Base-by-base conservation (phyloP, 2,888 invertebrate genomes). In the Drosophila multiciliata region DNA sequence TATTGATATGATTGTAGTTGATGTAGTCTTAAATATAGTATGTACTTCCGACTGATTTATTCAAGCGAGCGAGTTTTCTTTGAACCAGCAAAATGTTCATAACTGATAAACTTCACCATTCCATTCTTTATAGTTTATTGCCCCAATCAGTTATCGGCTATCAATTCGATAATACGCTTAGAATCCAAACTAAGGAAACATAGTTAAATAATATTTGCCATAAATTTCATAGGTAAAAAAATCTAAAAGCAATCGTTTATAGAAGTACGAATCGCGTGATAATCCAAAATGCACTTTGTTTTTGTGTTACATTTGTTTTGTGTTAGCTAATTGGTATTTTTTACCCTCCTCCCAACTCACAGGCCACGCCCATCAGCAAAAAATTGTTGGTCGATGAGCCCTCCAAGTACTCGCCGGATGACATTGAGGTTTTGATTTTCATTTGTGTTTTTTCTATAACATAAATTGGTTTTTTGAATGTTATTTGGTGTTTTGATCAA, bases 361-460 rank as follows among this genome's bases (percentile, higher is more conserved):
- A 92, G 92, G 92, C 92, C 73, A 81, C 81, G 77, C 88, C 73
- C 77, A 83, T 91, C 77, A 90, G 77, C 76, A 78, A 77, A 58
- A 86, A 81, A 77, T 72, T 79, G 73, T 71, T 79, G 67, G 74
- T 80, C 79, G 92, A 90, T 75, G 91, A 83, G 68, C 70, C 83
- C 74, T 79, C 85, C 75, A 91, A 87, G 68, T 92, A 91, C 82
- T 64, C 86, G 63, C 75, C 84, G 82, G 92, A 92, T 82, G 92
- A 92, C 75, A 92, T 92, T 80, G 92, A 92, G 92, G 92, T 91
- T 91, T 83, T 75, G 68, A 68, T 77, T 60, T 83, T 50, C 69
- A 64, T 66, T 67, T 48, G 70, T 83, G 69, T 73, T 75, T 75
- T 32, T 29, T 29, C 8, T 55, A 50, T 70, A 57, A 53, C 64